Conservation (phyloP, 1,140 invertebrate genomes). For the Platyscapa corneri region DNA sequence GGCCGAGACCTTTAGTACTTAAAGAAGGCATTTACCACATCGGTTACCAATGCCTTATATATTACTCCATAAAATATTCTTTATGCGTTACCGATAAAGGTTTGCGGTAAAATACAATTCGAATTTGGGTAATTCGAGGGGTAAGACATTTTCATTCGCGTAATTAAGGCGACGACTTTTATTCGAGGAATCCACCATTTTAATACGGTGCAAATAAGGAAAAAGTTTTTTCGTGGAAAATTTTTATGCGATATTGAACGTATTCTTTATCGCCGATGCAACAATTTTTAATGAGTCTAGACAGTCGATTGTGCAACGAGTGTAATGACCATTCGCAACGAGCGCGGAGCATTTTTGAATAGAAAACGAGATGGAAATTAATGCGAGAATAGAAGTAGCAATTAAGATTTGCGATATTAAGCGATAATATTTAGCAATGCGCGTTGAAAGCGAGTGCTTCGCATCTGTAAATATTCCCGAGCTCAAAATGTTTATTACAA, state of each 20-base stretch:
- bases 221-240: no score
- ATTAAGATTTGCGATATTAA: background rate
- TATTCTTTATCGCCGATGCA: no score
- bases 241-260: no score
- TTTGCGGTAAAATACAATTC: conserved; percentile 6
- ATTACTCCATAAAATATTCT: conserved; percentile 18
- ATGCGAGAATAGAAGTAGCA: background rate
- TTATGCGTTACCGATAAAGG: conserved; percentile 11
- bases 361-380: background rate
- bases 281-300: background rate
- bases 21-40: conserved; percentile 16
- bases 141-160: background rate
- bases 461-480: no score
- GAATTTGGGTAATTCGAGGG: background rate
- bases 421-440: no score
- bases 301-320: background rate
- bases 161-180: background rate
- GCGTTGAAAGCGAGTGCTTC: no score
- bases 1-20: background rate
- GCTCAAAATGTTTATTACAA: no score
- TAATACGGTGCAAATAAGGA: no score
- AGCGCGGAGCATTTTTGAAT: no score
- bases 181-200: background rate
- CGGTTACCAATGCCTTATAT: conserved; percentile 4
- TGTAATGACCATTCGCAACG: background rate